phyloP scores from a whole-genome alignment of 1,140 invertebrate genomes.

The Kradibia gibbosae region DNA sequence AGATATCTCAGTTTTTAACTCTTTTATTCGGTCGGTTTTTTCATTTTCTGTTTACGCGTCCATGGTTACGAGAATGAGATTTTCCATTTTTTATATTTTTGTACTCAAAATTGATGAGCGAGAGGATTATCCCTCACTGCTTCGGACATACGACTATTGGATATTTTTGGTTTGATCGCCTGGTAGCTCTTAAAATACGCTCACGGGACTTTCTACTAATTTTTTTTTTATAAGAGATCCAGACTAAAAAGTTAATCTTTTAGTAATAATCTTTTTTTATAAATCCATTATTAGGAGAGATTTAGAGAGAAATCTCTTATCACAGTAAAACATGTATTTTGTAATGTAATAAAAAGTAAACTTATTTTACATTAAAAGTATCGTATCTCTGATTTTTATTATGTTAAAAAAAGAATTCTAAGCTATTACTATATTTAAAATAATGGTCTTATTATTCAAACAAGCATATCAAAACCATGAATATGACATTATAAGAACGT shows the following conservation, averaged over 20 bases:
- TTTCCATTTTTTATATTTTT: slow-evolving; percentile 22
- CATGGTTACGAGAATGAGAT: slow-evolving; percentile 32
- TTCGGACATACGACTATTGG: not conserved
- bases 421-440: too few relatives aligned
- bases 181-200: slow-evolving; percentile 4
- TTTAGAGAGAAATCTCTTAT: too few relatives aligned
- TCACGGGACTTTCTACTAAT: slow-evolving; percentile 4
- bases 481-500: too few relatives aligned
- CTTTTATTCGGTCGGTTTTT: not conserved
- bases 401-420: too few relatives aligned
- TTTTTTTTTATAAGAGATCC: too few relatives aligned
- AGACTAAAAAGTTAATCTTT: too few relatives aligned
- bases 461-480: too few relatives aligned
- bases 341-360: too few relatives aligned
- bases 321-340: too few relatives aligned
- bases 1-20: not conserved
- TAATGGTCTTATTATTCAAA: too few relatives aligned
- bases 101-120: not conserved
- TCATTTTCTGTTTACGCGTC: slow-evolving; percentile 25
- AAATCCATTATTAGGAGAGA: slow-evolving; percentile 4
- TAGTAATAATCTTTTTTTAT: slow-evolving; percentile 10
- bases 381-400: too few relatives aligned
- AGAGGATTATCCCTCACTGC: slow-evolving; percentile 36
- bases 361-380: too few relatives aligned
- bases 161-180: slow-evolving; percentile 42